Evolutionary conservation across 2,888 invertebrate species (phyloP), one percentile per base, ranked within the genome.

Genomic region (Diachrysia chrysitis): DNA sequence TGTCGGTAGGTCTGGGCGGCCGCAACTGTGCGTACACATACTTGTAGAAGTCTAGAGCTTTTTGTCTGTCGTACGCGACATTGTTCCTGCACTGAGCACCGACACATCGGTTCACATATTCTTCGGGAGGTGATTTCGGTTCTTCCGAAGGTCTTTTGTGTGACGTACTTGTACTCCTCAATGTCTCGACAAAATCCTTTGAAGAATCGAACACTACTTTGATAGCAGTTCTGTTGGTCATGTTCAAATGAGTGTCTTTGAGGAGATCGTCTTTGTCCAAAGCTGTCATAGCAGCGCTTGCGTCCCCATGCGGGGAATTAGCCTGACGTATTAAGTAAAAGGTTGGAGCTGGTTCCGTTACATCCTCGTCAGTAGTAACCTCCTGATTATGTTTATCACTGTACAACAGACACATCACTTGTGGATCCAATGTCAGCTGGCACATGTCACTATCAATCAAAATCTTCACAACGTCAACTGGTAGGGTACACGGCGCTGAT

Each of bases 31-130:
- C 93, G 79, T 95, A 95, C 5, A 95, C 92, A 72, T 95, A 95
- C 86, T 94, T 95, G 79, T 95, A 95, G 79, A 95, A 95, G 74
- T 95, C 95, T 56, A 95, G 84, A 14, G 95, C 95, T 82, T 93
- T 94, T 73, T 95, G 94, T 64, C 83, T 91, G 70, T 95, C 92
- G 72, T 94, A 90, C 0, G 91, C 92, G 1, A 85, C 90, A 58
- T 89, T 92, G 61, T 89, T 92, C 17, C 91, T 87, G 66, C 95
- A 94, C 19, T 91, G 88, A 5, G 85, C 75, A 0, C 93, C 93
- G 0, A 91, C 87, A 69, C 94, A 95, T 2, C 86, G 87, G 54
- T 88, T 92, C 2, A 88, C 82, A 48, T 92, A 92, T 63, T 90
- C 93, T 37, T 90, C 90, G 0, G 85, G 67, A 1, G 88, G 82